Evolutionary conservation across 2,113 vertebrate species (phyloP).

Genomic region (Lichenostomus cassidix): DNA sequence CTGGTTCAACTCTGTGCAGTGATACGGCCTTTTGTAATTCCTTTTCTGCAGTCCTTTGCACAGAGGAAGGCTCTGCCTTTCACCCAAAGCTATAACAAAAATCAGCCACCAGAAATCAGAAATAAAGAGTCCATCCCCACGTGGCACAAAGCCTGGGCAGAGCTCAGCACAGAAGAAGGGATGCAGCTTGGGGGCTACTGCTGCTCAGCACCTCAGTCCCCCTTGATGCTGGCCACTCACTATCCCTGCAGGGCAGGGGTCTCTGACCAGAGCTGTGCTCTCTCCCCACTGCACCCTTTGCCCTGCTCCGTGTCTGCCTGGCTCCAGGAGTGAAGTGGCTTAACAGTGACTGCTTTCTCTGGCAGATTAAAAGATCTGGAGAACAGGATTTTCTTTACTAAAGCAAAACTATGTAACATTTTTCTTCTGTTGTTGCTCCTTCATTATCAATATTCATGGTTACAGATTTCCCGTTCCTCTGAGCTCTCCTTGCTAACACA

Average conservation of each 20-base stretch:
- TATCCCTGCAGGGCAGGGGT: background rate
- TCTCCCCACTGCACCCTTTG: background rate
- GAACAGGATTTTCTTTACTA: background rate
- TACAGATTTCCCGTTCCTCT: background rate
- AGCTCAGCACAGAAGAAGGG: background rate
- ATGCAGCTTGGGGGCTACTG: background rate
- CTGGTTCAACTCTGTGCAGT: background rate
- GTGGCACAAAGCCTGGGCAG: background rate
- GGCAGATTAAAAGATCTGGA: background rate
- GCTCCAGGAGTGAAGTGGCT: background rate
- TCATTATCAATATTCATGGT: background rate
- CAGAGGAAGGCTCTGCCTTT: background rate
- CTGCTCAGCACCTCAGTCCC: background rate
- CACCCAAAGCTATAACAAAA: background rate
- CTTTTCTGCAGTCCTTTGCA: background rate
- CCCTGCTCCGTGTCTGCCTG: background rate
- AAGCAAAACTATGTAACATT: background rate
- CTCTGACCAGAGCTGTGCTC: background rate
- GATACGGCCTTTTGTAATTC: background rate
- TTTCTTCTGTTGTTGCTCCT: background rate
- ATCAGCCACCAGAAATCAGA: background rate
- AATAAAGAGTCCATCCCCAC: accelerated
- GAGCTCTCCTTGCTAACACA: background rate
- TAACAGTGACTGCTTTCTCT: background rate
- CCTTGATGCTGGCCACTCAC: background rate